Conservation (phyloP, 2,113 vertebrate species). For the Phalacrocorax carbo region DNA sequence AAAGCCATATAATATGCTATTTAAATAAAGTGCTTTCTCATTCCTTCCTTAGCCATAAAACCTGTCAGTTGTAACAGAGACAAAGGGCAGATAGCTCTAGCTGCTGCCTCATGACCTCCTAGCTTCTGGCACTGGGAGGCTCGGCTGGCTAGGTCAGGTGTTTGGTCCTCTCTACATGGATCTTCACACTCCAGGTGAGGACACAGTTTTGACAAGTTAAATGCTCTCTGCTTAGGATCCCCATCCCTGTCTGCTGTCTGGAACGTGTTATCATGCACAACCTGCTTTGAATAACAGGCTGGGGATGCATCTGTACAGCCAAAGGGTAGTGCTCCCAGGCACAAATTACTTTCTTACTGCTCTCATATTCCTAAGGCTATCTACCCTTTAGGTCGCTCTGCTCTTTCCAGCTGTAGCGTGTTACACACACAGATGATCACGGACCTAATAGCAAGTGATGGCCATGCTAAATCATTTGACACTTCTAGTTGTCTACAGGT, state of each 20-base stretch:
- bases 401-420: neutral
- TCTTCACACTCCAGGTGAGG: neutral
- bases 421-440: neutral
- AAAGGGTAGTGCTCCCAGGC: neutral
- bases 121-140: neutral
- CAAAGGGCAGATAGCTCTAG: neutral
- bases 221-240: neutral
- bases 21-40: slow-evolving; percentile 4
- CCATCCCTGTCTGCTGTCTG: neutral
- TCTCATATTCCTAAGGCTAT: neutral
- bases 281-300: neutral
- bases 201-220: neutral
- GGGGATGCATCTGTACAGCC: neutral
- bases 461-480: neutral
- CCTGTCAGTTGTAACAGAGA: neutral
- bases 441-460: neutral
- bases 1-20: neutral
- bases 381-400: neutral
- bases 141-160: neutral
- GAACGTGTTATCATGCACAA: neutral
- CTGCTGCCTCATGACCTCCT: neutral
- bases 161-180: neutral
- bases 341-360: neutral
- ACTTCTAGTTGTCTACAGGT: neutral
- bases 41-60: slow-evolving; percentile 9